Evolutionary conservation across 2,113 vertebrate species (phyloP), one percentile per base, ranked within the genome.

Genomic region (Todiramphus chloris): DNA sequence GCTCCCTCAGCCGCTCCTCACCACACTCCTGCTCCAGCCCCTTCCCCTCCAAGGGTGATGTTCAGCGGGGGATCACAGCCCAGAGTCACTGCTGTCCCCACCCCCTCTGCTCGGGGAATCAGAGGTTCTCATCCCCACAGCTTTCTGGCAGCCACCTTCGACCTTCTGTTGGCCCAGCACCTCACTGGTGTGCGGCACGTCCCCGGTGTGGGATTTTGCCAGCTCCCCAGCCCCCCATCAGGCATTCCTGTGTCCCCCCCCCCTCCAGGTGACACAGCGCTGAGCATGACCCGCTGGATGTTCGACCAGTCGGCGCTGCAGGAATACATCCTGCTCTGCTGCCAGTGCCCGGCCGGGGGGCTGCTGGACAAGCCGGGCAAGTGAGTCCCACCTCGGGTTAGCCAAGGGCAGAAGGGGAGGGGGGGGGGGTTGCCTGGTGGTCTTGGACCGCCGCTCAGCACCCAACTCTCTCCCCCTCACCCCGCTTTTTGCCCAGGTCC

Each of bases 271-370:
- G 99, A 99, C 62, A 48, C 96, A 3, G 98, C 98, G 6, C 98
- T 99, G 96, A 99, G 99, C 96, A 98, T 97, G 97, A 97, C 97
- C 31, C 97, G 91, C 95, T 99, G 99, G 99, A 99, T 99, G 99
- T 99, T 99, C 2, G 98, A 99, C 91, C 99, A 99, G 98, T 96
- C 98, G 87, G 99, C 99, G 3, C 96, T 99, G 96, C 99, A 99
- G 98, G 99, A 99, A 77, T 99, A 99, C 97, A 99, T 99, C 88
- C 99, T 99, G 17, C 98, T 99, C 79, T 99, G 99, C 98, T 99
- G 99, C 93, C 99, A 99, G 98, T 99, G 99, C 96, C 99, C 99
- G 0, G 98, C 98, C 0, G 99, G 99, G 1, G 99, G 99, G 14
- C 98, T 99, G 60, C 96, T 99, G 92, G 99, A 99, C 92, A 99